phyloP scores from a whole-genome alignment of 2,888 invertebrate species.

The Oscheius onirici region DNA sequence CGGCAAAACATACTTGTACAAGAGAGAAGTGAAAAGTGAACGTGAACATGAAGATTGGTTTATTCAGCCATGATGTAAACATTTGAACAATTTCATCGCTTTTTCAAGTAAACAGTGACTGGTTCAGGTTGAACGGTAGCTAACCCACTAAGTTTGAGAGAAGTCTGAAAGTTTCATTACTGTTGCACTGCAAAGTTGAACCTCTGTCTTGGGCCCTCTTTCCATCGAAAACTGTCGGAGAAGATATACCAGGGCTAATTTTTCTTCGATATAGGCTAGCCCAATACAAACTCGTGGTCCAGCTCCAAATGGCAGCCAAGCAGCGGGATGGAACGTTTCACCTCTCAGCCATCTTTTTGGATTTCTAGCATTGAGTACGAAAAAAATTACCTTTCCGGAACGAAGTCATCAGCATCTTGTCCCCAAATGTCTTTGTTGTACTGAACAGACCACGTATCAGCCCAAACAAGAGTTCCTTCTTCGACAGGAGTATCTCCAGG shows the following conservation, averaged over 20 bases:
- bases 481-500: constrained; percentile 54
- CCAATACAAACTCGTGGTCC: constrained; percentile 67
- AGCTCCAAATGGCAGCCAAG: constrained; percentile 61
- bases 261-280: constrained; percentile 63
- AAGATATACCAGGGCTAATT: constrained; percentile 55
- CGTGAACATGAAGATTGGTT: too few relatives aligned
- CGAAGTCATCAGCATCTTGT: constrained; percentile 61
- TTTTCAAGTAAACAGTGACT: constrained; percentile 44
- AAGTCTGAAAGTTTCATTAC: constrained; percentile 24
- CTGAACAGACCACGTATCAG: constrained; percentile 63
- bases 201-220: constrained; percentile 49
- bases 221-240: constrained; percentile 52
- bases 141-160: constrained; percentile 42
- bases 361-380: not conserved
- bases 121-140: constrained; percentile 46
- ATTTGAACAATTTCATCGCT: not conserved
- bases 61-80: too few relatives aligned
- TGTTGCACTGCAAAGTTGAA: constrained; percentile 1
- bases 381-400: constrained; percentile 57
- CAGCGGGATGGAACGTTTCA: constrained; percentile 32
- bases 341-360: constrained; percentile 43
- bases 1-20: too few relatives aligned
- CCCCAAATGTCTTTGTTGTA: constrained; percentile 64
- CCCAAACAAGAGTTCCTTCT: constrained; percentile 55
- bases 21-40: too few relatives aligned